Evolutionary conservation across 2,888 invertebrate genomes (phyloP).

Genomic region (Eilema sororculum): DNA sequence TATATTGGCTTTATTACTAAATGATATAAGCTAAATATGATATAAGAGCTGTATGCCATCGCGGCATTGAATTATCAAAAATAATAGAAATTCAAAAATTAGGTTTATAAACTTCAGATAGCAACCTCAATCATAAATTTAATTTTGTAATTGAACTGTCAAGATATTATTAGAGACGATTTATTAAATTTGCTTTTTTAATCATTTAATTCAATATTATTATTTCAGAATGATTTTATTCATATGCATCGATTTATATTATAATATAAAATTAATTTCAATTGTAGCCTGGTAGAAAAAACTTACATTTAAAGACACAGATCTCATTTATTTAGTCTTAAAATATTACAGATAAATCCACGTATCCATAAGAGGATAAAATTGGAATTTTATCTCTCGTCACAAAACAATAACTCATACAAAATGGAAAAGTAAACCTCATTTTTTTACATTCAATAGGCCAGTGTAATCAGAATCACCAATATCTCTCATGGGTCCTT

Average conservation of each 20-base stretch:
- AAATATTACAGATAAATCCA: neutral
- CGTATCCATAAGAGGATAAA: neutral
- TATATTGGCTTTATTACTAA: constrained; percentile 32
- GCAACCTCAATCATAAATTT: neutral
- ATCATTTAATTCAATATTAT: neutral
- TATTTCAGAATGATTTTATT: too few species aligned
- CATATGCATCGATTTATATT: too few species aligned
- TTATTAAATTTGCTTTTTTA: neutral
- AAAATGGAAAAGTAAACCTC: neutral
- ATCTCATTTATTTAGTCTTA: constrained; percentile 3
- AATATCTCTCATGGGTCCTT: too few species aligned
- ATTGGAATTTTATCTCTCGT: neutral
- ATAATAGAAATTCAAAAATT: neutral
- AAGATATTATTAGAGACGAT: neutral
- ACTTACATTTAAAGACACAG: neutral
- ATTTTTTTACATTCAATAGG: too few species aligned
- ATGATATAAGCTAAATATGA: constrained; percentile 22
- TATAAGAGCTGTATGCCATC: constrained; percentile 23
- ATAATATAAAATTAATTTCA: neutral
- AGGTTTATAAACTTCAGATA: neutral
- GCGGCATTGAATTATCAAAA: constrained; percentile 20
- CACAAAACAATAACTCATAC: neutral
- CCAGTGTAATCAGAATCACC: too few species aligned
- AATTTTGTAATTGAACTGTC: neutral
- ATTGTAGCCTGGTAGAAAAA: neutral